phyloP scores from a whole-genome alignment of 2,888 invertebrate genomes.

The Lacanobia oleracea region DNA sequence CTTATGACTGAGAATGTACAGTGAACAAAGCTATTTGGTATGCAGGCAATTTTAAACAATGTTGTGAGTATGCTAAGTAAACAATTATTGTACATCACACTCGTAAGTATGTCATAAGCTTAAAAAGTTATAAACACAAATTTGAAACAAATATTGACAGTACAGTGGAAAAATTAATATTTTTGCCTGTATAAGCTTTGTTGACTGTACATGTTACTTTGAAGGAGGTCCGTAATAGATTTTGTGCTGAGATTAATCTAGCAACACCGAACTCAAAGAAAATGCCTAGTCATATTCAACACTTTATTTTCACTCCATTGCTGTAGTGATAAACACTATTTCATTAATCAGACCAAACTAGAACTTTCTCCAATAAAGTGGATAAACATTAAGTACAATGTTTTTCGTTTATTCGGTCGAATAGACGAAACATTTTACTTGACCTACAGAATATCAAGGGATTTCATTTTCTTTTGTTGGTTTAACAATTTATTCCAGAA shows the following conservation, averaged over 20 bases:
- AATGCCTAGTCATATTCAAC: slow-evolving; percentile 29
- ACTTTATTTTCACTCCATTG: slow-evolving; percentile 14
- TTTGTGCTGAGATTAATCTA: not conserved
- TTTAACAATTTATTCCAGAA: too few relatives aligned
- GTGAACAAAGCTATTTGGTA: too few relatives aligned
- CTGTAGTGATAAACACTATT: slow-evolving; percentile 69
- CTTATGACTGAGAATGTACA: too few relatives aligned
- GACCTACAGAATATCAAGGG: not conserved
- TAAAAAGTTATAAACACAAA: too few relatives aligned
- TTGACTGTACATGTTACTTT: not conserved
- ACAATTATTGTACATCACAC: too few relatives aligned
- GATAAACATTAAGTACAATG: not conserved
- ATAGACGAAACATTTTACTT: not conserved
- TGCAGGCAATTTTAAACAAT: too few relatives aligned
- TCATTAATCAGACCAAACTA: slow-evolving; percentile 69
- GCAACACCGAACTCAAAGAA: slow-evolving; percentile 10
- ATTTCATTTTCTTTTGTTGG: not conserved
- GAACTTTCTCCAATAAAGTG: slow-evolving; percentile 15
- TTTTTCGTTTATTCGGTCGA: not conserved
- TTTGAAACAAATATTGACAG: too few relatives aligned
- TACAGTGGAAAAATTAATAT: too few relatives aligned
- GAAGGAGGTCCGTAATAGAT: not conserved
- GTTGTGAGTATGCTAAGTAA: too few relatives aligned
- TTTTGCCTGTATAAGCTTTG: too few relatives aligned
- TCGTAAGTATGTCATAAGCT: too few relatives aligned